Conservation (phyloP, 2,797 vertebrate genomes). For the Pristis pectinata region DNA sequence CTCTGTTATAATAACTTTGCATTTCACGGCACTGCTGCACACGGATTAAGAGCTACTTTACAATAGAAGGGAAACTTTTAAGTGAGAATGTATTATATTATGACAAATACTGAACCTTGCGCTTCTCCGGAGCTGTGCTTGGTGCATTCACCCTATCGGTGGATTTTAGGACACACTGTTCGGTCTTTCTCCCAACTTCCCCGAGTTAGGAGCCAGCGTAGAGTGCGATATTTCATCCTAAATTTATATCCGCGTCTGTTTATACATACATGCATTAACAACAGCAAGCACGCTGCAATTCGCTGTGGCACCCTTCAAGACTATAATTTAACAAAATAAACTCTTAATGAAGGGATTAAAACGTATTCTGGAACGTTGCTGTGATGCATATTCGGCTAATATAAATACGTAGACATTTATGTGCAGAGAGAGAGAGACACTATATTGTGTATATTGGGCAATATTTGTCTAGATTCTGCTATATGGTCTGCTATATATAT, state of each 20-base stretch:
- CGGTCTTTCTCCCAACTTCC: conserved; percentile 43
- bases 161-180: conserved; percentile 42
- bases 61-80: background rate
- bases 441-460: background rate
- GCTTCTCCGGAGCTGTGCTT: conserved; percentile 50
- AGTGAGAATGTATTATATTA: background rate
- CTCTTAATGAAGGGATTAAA: too few relatives aligned
- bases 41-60: background rate
- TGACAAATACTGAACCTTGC: conserved; percentile 50
- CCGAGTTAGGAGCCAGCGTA: conserved; percentile 39
- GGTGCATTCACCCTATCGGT: conserved; percentile 45
- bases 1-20: background rate
- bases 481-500: too few relatives aligned
- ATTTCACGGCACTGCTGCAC: background rate
- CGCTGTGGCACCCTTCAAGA: too few relatives aligned
- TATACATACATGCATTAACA: background rate
- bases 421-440: background rate
- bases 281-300: background rate
- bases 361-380: too few relatives aligned
- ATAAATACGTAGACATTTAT: background rate
- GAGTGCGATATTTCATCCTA: conserved; percentile 46
- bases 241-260: background rate
- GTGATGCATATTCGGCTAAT: background rate
- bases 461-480: background rate
- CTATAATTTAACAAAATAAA: too few relatives aligned